These are phyloP conservation scores for Acronicta aceris DNA, from an alignment of 2,888 invertebrate species.

Conservation along the genomic window DNA sequence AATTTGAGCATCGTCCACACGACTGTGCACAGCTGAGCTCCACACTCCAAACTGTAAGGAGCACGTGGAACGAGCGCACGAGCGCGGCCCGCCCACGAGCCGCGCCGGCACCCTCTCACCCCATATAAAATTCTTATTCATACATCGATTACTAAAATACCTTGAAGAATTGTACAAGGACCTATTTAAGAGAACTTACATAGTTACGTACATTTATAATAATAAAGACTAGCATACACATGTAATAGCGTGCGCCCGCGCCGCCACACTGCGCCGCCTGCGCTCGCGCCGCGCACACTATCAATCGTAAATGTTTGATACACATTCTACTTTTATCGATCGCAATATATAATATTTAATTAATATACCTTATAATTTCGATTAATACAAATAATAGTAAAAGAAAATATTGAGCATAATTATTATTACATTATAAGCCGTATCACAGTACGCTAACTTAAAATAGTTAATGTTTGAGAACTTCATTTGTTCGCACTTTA, in stretches of 20 bases:
- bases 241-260: conserved; percentile 61
- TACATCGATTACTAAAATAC: conserved; percentile 76
- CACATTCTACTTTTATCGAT: conserved; percentile 40
- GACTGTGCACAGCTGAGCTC: neutral
- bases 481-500: conserved; percentile 52
- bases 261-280: neutral
- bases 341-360: conserved; percentile 57
- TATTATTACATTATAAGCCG: conserved; percentile 79
- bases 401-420: conserved; percentile 82
- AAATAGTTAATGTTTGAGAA: conserved; percentile 65
- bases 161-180: conserved; percentile 66
- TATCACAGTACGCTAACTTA: conserved; percentile 87
- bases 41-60: neutral
- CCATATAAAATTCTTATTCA: conserved; percentile 71
- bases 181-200: conserved; percentile 76
- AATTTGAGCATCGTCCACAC: conserved; percentile 13
- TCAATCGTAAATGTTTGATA: conserved; percentile 40
- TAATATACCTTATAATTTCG: conserved; percentile 67
- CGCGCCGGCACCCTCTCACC: conserved; percentile 9
- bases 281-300: conserved; percentile 2
- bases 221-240: conserved; percentile 89
- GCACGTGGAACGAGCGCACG: neutral
- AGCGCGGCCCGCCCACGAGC: neutral
- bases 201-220: conserved; percentile 73
- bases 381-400: conserved; percentile 71